Base-by-base conservation (phyloP, 2,797 vertebrate species). In the Xerus rutilus region DNA sequence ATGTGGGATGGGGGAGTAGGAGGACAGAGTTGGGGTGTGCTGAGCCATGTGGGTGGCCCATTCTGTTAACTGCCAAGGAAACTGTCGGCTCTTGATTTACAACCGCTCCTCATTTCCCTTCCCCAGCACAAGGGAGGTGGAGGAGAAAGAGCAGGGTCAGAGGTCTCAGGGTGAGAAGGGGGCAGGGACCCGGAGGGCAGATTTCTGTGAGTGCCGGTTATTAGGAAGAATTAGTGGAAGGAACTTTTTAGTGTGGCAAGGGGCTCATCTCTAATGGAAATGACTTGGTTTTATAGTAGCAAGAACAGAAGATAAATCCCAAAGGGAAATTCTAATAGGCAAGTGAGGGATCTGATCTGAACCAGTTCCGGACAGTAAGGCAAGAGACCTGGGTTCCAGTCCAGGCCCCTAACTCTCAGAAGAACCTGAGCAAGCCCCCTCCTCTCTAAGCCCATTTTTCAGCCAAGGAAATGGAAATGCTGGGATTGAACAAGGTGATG, bases 21-120 rank as follows among this genome's bases (percentile, higher is more conserved):
- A 45, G 54, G 67, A n/a, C n/a, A 28, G 47, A 74, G 94, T 20
- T 32, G 47, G 86, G 35, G 47, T 82, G 65, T 73, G 47, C 28
- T 54, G 77, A 69, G 72, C 95, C 74, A 18, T 62, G 97, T 97
- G 97, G 96, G 97, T 97, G 97, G 97, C 95, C 97, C 64, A 47
- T 96, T 97, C 97, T 95, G 67, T 93, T 81, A 85, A 65, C 93
- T 89, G 84, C 94, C 88, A 49, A 72, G 43, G 47, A 82, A 95
- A 86, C 91, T 96, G 91, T 96, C 97, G 94, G 81, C 57, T 93
- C 59, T 90, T 97, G 97, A 97, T 98, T 97, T 97, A 97, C 91
- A 93, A 17, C 78, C 83, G 35, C 73, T 88, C 69, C 52, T 21
- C 39, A 32, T 57, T 57, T 91, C 85, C 67, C 47, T 83, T 57